Percentiles rank a stretch among this genome's conserved stretches.
These are phyloP conservation scores for Malacoraja senta DNA, from an alignment of 2,797 vertebrate species.

Conservation along the genomic window DNA sequence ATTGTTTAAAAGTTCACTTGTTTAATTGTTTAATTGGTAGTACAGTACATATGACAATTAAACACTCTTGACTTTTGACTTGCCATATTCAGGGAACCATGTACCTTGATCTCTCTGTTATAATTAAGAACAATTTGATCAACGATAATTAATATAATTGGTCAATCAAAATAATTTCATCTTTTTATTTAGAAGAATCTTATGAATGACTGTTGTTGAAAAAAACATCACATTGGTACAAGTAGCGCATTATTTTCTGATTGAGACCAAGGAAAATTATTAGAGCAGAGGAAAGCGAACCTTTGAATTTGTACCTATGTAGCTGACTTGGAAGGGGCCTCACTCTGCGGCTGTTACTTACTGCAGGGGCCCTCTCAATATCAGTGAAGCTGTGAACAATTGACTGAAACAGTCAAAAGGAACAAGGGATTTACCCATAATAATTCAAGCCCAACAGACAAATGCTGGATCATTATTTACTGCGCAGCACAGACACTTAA, in stretches of 20 bases:
- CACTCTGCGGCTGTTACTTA: too few relatives aligned
- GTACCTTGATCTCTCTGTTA: too few relatives aligned
- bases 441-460: background rate
- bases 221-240: background rate
- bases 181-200: background rate
- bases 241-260: background rate
- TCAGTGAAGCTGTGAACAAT: background rate
- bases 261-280: background rate
- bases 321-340: background rate
- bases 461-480: background rate
- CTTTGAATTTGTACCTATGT: too few relatives aligned
- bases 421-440: background rate
- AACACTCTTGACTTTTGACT: too few relatives aligned
- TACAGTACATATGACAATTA: too few relatives aligned
- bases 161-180: background rate
- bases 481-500: background rate
- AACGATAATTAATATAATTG: background rate
- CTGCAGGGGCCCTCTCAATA: background rate
- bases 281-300: background rate
- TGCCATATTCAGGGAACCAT: too few relatives aligned
- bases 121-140: background rate
- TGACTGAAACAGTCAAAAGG: background rate
- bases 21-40: too few relatives aligned
- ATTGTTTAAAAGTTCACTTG: too few relatives aligned
- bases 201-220: background rate